phyloP scores from a whole-genome alignment of 2,113 vertebrate species.

The Brienomyrus longianalis region DNA sequence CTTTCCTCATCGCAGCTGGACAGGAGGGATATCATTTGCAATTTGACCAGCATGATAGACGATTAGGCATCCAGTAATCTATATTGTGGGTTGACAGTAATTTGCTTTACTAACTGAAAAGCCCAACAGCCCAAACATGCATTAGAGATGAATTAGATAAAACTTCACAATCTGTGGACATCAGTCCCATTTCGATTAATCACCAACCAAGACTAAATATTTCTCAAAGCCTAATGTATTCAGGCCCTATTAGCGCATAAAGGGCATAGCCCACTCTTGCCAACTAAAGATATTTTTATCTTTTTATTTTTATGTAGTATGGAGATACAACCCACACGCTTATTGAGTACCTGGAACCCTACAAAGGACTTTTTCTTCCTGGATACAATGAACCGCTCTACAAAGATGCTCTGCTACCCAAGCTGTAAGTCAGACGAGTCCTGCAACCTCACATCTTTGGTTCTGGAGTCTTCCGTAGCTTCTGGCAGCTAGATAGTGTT shows the following conservation, averaged over 20 bases:
- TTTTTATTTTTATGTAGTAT: conserved; percentile 51
- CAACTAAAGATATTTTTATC: conserved; percentile 3
- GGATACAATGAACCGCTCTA: conserved; percentile 62
- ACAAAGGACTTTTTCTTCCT: conserved; percentile 67
- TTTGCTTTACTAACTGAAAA: neutral
- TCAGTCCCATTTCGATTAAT: neutral
- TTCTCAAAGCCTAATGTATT: neutral
- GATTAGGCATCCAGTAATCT: neutral
- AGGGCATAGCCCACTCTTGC: neutral
- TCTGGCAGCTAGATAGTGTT: neutral
- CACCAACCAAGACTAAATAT: neutral
- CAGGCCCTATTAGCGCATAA: neutral
- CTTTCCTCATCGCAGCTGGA: neutral
- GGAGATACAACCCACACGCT: conserved; percentile 74
- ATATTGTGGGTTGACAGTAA: neutral
- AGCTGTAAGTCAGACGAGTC: conserved; percentile 56
- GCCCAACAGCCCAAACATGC: neutral
- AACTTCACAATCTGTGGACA: neutral
- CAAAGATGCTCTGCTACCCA: conserved; percentile 56
- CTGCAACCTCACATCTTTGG: neutral
- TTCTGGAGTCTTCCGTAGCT: neutral
- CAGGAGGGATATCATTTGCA: neutral
- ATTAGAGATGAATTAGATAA: neutral
- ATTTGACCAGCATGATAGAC: neutral
- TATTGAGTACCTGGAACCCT: conserved; percentile 64